Evolutionary conservation across 2,888 invertebrate species (phyloP).

Genomic region (Melinaea menophilus): DNA sequence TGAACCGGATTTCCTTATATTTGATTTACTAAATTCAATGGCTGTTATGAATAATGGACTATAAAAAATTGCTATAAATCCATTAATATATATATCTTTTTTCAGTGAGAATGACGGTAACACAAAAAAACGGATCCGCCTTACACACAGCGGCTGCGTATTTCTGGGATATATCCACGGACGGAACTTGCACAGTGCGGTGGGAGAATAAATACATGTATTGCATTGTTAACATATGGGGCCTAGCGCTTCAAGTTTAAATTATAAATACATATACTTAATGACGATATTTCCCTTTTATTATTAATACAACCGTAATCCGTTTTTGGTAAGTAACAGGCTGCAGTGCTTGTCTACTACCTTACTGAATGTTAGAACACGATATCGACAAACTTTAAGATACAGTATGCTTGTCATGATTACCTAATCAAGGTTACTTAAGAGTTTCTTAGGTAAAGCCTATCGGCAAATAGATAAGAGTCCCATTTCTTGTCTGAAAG

Average conservation of each 20-base stretch:
- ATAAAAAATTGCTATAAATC: too few species aligned
- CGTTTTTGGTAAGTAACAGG: too few species aligned
- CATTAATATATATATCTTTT: slow-evolving; percentile 11
- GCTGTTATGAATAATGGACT: too few species aligned
- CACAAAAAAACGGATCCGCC: slow-evolving; percentile 91
- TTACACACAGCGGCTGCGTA: slow-evolving; percentile 90
- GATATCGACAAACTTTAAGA: too few species aligned
- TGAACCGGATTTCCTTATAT: slow-evolving; percentile 1
- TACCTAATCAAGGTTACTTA: too few species aligned
- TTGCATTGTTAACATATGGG: slow-evolving; percentile 90
- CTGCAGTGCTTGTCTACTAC: too few species aligned
- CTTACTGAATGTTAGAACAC: too few species aligned
- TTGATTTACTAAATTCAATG: neutral
- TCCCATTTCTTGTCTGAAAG: too few species aligned
- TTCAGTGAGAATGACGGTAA: slow-evolving; percentile 87
- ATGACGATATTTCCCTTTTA: neutral
- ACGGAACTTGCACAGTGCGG: slow-evolving; percentile 88
- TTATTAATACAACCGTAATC: too few species aligned
- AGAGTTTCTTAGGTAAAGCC: too few species aligned
- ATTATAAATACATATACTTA: slow-evolving; percentile 18
- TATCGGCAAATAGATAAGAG: too few species aligned
- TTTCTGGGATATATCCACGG: slow-evolving; percentile 89
- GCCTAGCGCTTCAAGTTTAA: slow-evolving; percentile 76
- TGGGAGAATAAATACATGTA: slow-evolving; percentile 94
- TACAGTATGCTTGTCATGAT: too few species aligned